Base-by-base conservation (phyloP, 1,140 invertebrate genomes). In the Drosophila pseudoobscura region DNA sequence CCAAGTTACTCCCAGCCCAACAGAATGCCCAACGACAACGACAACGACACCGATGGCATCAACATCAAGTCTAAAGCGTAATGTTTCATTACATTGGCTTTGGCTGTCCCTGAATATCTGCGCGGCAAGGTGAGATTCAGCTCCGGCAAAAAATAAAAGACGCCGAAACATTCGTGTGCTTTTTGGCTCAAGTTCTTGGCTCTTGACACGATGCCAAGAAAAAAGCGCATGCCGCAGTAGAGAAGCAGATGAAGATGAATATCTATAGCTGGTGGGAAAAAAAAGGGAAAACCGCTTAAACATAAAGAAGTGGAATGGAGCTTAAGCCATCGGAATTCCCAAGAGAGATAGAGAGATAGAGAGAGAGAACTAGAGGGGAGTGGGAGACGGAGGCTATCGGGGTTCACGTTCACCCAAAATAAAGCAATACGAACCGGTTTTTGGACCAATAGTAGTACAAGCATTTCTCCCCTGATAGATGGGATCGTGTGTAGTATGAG, bases 121-220 rank as follows among this genome's bases (percentile, higher is more conserved):
- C 46, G 35, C 35, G 49, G 58, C 66, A 76, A 80, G 74, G 57
- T 79, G 69, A 72, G 52, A 39, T 26, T 31, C 35, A 15, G 29
- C 20, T 15, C 52, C 26, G 31, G 31, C 26, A 57, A 55, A 46
- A 46, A 76, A 31, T 53, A 49, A 45, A 41, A 60, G 29, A 70
- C 58, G 58, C 54, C 71, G 39, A 53, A 41, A 51, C 62, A 65
- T 58, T 66, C 62, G 29, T 74, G 64, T 71, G 46, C 44, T 68
- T 82, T 66, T 47, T 60, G 41, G 41, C 51, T 62, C 78, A 80
- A 83, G 79, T 83, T 78, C 74, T 82, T 52, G 79, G 79, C 70
- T 75, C 58, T 78, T 74, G 75, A 78, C 61, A 68, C 41, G 61
- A 44, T 72, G 76, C 76, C 66, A 78, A 76, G 41, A 62, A 71